phyloP scores from a whole-genome alignment of 2,888 invertebrate genomes.

The Glomeris marginata region DNA sequence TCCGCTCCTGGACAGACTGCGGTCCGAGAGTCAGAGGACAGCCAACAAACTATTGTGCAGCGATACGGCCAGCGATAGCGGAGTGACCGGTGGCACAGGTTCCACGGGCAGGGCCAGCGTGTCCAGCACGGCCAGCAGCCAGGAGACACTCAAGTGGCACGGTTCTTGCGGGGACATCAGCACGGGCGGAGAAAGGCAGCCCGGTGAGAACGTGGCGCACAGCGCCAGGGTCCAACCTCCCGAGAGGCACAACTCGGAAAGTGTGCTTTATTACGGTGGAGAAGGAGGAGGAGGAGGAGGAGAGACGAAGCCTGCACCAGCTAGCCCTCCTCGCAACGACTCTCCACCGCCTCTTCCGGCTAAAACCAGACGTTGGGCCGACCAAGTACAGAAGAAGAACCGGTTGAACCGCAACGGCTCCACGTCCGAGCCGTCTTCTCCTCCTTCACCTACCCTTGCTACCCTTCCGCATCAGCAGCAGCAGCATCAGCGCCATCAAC shows the following conservation, averaged over 20 bases:
- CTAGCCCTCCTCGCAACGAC: constrained; percentile 12
- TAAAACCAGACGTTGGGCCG: constrained; percentile 16
- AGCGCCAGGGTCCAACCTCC: constrained; percentile 61
- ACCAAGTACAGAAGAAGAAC: constrained; percentile 31
- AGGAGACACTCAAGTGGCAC: constrained; percentile 65
- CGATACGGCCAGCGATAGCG: constrained; percentile 27
- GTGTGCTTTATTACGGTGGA: constrained; percentile 48
- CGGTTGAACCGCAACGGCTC: constrained; percentile 15
- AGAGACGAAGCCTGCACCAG: constrained; percentile 16
- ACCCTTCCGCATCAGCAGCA: constrained; percentile 10
- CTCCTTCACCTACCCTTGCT: constrained; percentile 6
- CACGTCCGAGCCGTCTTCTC: constrained; percentile 16
- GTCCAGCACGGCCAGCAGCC: constrained; percentile 42
- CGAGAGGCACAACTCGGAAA: constrained; percentile 60
- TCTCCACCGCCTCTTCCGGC: constrained; percentile 8
- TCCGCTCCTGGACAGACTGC: constrained; percentile 54
- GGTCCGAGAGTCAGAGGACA: constrained; percentile 42
- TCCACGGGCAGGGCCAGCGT: constrained; percentile 38
- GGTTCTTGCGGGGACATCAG: constrained; percentile 59
- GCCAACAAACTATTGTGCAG: constrained; percentile 22
- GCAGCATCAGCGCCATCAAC: constrained; percentile 10
- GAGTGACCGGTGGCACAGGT: constrained; percentile 20
- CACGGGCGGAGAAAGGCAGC: constrained; percentile 9
- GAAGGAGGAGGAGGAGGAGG: constrained; percentile 28
- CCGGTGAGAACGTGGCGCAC: constrained; percentile 42